phyloP scores from a whole-genome alignment of 2,797 vertebrate species.

The Choloepus didactylus region DNA sequence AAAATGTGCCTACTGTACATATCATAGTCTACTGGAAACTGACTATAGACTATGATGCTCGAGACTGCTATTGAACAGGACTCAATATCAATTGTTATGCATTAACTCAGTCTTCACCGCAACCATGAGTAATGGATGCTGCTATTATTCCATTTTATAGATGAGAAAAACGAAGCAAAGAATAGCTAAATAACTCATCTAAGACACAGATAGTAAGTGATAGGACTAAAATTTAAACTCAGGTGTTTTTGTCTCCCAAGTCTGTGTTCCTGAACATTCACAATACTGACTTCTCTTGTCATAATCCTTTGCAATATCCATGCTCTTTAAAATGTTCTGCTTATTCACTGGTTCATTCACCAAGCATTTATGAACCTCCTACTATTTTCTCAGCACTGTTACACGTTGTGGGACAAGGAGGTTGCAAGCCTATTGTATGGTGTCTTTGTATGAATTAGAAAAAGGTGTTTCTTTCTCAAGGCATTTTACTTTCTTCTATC shows the following conservation, averaged over 20 bases:
- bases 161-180: not conserved
- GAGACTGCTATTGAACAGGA: not conserved
- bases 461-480: not conserved
- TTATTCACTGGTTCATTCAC: conserved; percentile 19
- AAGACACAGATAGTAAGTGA: not conserved
- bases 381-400: conserved; percentile 11
- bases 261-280: not conserved
- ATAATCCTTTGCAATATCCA: not conserved
- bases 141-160: not conserved
- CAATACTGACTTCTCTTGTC: not conserved
- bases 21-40: no score
- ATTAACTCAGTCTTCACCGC: not conserved
- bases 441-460: conserved; percentile 26
- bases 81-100: not conserved
- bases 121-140: not conserved
- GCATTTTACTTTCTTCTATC: not conserved
- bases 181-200: not conserved
- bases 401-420: not conserved
- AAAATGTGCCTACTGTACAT: not conserved
- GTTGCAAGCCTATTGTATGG: not conserved
- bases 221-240: not conserved
- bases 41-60: not conserved
- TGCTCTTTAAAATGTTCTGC: conserved; percentile 45
- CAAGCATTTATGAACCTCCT: conserved; percentile 46
- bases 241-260: not conserved